Percentiles rank a stretch among this genome's conserved stretches.
These are phyloP conservation scores for Pardalotus punctatus DNA, from an alignment of 2,113 vertebrate genomes.

Conservation along the genomic window DNA sequence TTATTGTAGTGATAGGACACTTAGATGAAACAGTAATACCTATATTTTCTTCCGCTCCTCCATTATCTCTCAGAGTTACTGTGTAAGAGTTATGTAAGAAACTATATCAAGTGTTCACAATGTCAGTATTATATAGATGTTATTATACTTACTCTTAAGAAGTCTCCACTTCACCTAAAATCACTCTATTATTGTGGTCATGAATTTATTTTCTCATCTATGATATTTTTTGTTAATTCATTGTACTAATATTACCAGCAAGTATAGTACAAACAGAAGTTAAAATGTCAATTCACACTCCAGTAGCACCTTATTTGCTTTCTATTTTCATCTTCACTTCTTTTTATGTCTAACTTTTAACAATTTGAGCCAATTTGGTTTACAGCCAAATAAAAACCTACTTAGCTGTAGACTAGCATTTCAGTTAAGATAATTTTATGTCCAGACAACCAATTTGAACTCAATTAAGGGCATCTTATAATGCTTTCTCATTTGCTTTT, in stretches of 20 bases:
- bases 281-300: neutral
- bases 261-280: neutral
- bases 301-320: neutral
- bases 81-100: neutral
- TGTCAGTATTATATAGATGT: neutral
- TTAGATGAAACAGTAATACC: neutral
- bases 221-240: neutral
- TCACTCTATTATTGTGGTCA: neutral
- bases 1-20: neutral
- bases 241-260: neutral
- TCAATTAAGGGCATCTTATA: neutral
- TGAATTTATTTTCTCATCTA: neutral
- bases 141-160: neutral
- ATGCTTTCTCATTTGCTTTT: neutral
- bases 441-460: neutral
- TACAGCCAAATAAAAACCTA: conserved; percentile 14
- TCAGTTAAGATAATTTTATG: neutral
- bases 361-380: neutral
- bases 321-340: neutral
- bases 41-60: neutral
- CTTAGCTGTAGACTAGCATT: neutral
- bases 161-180: neutral
- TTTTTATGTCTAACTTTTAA: conserved; percentile 18
- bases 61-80: neutral
- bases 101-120: neutral